phyloP scores from a whole-genome alignment of 2,113 vertebrate species.

The Megatriorchis doriae region DNA sequence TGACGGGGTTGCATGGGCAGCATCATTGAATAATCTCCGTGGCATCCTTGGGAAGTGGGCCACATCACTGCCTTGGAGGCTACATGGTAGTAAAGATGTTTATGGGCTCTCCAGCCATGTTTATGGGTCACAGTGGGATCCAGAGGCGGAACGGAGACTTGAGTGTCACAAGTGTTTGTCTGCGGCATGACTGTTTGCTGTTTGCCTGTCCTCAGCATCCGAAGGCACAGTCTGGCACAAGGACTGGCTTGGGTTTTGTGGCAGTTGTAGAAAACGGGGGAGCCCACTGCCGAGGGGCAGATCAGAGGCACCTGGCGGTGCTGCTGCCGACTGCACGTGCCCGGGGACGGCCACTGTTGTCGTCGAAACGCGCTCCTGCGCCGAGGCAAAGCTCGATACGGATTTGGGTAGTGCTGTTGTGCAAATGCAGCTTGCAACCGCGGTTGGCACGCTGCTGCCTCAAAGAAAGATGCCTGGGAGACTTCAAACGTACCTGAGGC shows the following conservation, averaged over 20 bases:
- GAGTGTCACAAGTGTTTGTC: neutral
- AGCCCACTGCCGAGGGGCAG: accelerated
- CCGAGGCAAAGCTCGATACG: accelerated
- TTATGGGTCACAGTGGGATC: neutral
- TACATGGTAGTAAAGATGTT: neutral
- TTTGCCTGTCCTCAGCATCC: neutral
- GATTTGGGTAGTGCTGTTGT: neutral
- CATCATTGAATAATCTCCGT: accelerated
- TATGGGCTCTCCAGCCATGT: neutral
- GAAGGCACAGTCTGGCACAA: neutral
- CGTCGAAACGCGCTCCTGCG: accelerated
- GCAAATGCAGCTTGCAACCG: accelerated
- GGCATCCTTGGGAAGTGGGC: neutral
- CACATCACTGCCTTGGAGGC: neutral
- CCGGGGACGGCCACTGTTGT: neutral
- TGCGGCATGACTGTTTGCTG: neutral
- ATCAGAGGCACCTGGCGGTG: neutral
- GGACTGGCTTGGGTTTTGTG: neutral
- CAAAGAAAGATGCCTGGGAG: neutral
- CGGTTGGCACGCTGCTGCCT: neutral
- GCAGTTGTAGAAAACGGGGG: accelerated
- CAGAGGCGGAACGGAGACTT: neutral
- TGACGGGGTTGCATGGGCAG: neutral
- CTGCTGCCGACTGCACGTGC: neutral
- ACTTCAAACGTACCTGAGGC: neutral